Evolutionary conservation across 1,140 invertebrate species (phyloP).

Genomic region (Lucilia sericata): DNA sequence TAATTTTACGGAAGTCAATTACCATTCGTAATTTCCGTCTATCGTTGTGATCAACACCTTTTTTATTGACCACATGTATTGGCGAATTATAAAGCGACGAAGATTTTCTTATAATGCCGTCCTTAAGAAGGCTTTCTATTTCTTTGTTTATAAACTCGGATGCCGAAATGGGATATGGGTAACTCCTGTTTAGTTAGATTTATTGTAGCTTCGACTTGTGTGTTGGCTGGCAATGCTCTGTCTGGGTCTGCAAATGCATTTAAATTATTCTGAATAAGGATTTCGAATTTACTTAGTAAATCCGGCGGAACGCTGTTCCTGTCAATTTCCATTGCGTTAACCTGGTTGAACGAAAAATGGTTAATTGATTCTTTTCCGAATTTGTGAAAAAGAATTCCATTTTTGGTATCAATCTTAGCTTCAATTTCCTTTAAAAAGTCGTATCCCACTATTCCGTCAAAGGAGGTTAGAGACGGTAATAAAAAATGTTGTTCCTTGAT

Average conservation of each 20-base stretch:
- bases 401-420: background rate
- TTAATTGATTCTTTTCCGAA: constrained; percentile 27
- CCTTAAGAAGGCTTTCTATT: constrained; percentile 33
- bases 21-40: constrained; percentile 56
- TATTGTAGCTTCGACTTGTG: constrained; percentile 44
- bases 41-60: constrained; percentile 33
- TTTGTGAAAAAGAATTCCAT: constrained; percentile 34
- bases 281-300: constrained; percentile 11
- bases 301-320: background rate
- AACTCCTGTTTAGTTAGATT: constrained; percentile 37
- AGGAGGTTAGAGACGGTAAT: constrained; percentile 23
- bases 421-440: background rate
- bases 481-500: constrained; percentile 22
- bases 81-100: constrained; percentile 20
- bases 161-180: constrained; percentile 48
- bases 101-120: constrained; percentile 45
- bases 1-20: constrained; percentile 58
- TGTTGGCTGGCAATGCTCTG: constrained; percentile 42
- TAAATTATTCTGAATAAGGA: constrained; percentile 2
- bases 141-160: constrained; percentile 46
- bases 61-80: constrained; percentile 45
- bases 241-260: constrained; percentile 45
- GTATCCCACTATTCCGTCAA: constrained; percentile 14
- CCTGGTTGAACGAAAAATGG: constrained; percentile 32
- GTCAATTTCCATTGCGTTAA: constrained; percentile 10